phyloP scores from a whole-genome alignment of 2,797 vertebrate genomes.

The Phataginus tricuspis region DNA sequence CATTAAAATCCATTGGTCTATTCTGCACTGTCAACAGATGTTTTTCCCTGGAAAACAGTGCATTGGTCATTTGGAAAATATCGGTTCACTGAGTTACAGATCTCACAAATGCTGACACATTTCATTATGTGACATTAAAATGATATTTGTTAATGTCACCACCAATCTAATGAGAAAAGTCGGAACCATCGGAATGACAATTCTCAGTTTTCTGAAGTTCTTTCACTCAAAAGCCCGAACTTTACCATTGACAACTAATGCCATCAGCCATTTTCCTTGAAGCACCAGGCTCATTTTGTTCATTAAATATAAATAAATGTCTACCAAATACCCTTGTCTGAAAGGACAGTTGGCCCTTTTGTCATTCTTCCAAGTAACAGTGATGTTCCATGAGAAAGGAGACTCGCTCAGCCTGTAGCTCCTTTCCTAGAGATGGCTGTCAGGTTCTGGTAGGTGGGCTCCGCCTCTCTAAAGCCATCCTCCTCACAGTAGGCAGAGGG shows the following conservation, averaged over 20 bases:
- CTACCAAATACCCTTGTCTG: neutral
- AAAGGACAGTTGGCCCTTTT: neutral
- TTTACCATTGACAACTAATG: neutral
- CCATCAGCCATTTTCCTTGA: neutral
- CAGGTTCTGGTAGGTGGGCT: fast-evolving
- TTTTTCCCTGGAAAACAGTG: neutral
- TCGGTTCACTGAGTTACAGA: neutral
- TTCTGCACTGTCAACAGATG: neutral
- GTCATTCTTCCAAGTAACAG: neutral
- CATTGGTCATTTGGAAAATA: neutral
- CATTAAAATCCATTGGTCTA: neutral
- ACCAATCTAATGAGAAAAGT: neutral
- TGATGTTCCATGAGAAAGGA: neutral
- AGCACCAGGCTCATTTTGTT: neutral
- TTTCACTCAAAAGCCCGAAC: neutral
- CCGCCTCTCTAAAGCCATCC: no score
- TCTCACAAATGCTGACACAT: neutral
- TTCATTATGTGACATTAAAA: neutral
- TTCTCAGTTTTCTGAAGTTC: neutral
- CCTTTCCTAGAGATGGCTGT: neutral
- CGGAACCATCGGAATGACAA: neutral
- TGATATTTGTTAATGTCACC: neutral
- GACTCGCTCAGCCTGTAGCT: neutral
- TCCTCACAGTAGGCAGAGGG: neutral
- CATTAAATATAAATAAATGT: neutral